Percentiles rank a stretch among this genome's conserved stretches.
These are phyloP conservation scores for Calliopum simillimum DNA, from an alignment of 2,888 invertebrate genomes.

Conservation along the genomic window DNA sequence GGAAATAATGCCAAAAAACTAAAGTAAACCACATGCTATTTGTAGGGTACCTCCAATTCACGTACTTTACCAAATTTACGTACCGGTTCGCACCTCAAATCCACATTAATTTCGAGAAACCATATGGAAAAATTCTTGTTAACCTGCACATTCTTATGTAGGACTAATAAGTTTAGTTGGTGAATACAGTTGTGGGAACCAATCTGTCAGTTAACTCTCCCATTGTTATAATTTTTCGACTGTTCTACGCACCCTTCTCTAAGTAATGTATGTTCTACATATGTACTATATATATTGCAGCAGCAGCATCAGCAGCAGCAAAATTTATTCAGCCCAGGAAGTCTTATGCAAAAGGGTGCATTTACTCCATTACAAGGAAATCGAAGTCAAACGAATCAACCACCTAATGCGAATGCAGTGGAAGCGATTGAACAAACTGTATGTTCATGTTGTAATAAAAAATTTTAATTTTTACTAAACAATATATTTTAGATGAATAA, in stretches of 20 bases:
- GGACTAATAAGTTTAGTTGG: not conserved
- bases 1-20: too few species aligned
- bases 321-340: slow-evolving; percentile 42
- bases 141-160: not conserved
- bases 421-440: slow-evolving; percentile 43
- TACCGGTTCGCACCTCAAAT: not conserved
- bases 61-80: too few species aligned
- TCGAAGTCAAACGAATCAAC: slow-evolving; percentile 54
- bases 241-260: too few species aligned
- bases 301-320: not conserved
- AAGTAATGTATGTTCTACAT: not conserved
- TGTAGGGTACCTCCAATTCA: not conserved
- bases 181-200: not conserved
- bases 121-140: not conserved
- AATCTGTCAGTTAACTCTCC: too few species aligned
- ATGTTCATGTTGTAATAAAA: slow-evolving; percentile 17
- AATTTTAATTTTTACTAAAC: not conserved
- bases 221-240: too few species aligned
- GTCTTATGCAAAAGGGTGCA: slow-evolving; percentile 58
- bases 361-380: slow-evolving; percentile 72
- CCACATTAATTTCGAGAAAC: not conserved
- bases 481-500: slow-evolving; percentile 15
- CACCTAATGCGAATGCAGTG: slow-evolving; percentile 24
- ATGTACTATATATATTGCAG: not conserved
- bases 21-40: too few species aligned